Conservation (phyloP, 2,113 vertebrate species). For the human (Homo sapiens) region GRCh38 chr2:70020501-70021000, state of each 20-base stretch:
- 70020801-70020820: background rate
- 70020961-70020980: background rate
- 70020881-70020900: background rate
- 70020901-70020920: background rate
- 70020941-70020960: background rate
- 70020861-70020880: background rate
- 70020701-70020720: too few relatives aligned
- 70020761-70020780: background rate
- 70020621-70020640: too few relatives aligned
- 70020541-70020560: too few relatives aligned
- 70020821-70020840: background rate
- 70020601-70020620: too few relatives aligned
- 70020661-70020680: too few relatives aligned
- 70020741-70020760: background rate
- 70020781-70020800: background rate
- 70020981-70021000: background rate
- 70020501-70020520: too few relatives aligned
- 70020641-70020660: too few relatives aligned
- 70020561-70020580: too few relatives aligned
- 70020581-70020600: too few relatives aligned
- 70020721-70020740: background rate
- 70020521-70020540: too few relatives aligned
- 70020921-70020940: background rate
- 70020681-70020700: too few relatives aligned
- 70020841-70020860: background rate